These are phyloP conservation scores for Tachuris rubrigastra DNA, from an alignment of 2,113 vertebrate genomes.

Conservation along the genomic window DNA sequence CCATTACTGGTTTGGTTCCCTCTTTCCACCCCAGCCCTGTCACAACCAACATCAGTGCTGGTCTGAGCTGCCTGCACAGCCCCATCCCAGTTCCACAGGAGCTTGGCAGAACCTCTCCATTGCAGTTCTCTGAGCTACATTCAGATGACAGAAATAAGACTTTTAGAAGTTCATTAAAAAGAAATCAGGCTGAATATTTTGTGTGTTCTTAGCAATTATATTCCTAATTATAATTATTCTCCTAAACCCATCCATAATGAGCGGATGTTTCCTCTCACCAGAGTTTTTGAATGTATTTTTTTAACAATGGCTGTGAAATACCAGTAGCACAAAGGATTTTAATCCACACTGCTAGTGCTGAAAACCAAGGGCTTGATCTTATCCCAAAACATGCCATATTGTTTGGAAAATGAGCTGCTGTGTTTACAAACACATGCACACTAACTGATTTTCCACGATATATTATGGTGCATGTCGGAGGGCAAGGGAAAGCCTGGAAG, in stretches of 20 bases:
- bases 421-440: background rate
- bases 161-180: background rate
- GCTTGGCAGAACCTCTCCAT: background rate
- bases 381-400: background rate
- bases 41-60: background rate
- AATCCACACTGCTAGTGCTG: background rate
- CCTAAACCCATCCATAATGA: background rate
- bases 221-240: background rate
- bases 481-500: constrained; percentile 1
- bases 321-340: background rate
- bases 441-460: background rate
- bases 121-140: background rate
- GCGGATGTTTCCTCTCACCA: background rate
- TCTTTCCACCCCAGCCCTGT: background rate
- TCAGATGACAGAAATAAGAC: background rate
- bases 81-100: background rate
- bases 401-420: background rate
- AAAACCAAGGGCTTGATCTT: background rate
- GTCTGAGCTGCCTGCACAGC: background rate
- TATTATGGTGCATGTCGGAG: background rate
- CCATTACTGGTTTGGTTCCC: background rate
- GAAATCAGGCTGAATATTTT: background rate
- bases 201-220: background rate
- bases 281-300: background rate
- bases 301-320: background rate